A percentile compares a stretch with the other conserved stretches of the same genome.
Evolutionary conservation across 1,140 invertebrate species (phyloP).

Genomic region (Theocolax elegans): DNA sequence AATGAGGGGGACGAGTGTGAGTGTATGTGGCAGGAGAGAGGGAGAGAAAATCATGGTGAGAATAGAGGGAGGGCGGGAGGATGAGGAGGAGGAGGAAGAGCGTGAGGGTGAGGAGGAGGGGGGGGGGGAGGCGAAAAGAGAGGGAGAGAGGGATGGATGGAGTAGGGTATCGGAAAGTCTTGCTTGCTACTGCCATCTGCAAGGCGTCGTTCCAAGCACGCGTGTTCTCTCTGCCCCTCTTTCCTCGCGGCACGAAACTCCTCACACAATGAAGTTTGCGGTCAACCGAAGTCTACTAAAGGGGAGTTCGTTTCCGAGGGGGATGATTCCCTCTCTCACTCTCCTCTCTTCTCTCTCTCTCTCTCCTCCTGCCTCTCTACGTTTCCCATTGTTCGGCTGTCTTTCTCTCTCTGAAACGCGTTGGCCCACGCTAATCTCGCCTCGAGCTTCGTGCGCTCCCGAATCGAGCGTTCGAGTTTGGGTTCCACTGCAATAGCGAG

Average conservation of each 20-base stretch:
- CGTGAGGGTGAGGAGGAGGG: too few species aligned
- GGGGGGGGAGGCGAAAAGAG: neutral
- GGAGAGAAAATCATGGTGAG: too few species aligned
- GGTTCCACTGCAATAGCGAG: neutral
- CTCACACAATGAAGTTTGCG: constrained; percentile 45
- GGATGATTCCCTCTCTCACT: constrained; percentile 45
- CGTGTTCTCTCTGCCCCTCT: constrained; percentile 37
- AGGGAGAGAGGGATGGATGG: neutral
- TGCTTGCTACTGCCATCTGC: constrained; percentile 55
- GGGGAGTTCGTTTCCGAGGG: constrained; percentile 43
- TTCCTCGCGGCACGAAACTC: constrained; percentile 23
- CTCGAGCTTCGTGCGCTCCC: neutral
- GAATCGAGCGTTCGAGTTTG: neutral
- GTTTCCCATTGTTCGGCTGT: neutral
- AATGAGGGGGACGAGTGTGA: too few species aligned
- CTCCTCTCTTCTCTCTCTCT: constrained; percentile 44
- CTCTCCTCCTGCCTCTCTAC: neutral
- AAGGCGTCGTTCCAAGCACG: constrained; percentile 43
- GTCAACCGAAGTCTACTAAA: constrained; percentile 49
- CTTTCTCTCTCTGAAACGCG: neutral
- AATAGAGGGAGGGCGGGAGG: neutral
- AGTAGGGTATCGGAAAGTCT: constrained; percentile 25
- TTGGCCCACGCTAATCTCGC: constrained; percentile 27
- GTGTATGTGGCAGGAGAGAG: too few species aligned
- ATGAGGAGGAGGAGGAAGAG: neutral